Percentiles rank a stretch among this genome's conserved stretches.
Conservation (phyloP, 2,797 vertebrate genomes). For the Synaphobranchus kaupii region DNA sequence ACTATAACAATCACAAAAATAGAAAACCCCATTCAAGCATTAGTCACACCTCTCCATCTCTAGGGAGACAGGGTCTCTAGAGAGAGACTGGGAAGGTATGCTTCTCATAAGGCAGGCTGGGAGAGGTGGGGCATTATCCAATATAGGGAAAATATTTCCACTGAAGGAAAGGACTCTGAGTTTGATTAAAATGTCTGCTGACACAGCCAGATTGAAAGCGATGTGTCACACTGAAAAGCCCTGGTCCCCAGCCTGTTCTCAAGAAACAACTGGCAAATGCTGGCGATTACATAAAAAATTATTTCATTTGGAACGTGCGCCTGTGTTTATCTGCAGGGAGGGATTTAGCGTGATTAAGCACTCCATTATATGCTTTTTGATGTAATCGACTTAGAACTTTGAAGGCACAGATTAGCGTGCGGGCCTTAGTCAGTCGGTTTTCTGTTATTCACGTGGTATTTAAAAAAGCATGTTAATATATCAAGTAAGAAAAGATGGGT, state of each 20-base stretch:
- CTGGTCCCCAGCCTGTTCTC: background rate
- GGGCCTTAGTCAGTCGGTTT: background rate
- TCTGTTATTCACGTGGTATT: background rate
- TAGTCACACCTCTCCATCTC: background rate
- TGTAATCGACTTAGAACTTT: slow-evolving; percentile 22
- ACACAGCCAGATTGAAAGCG: slow-evolving; percentile 27
- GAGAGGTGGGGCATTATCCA: background rate
- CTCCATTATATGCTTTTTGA: slow-evolving; percentile 31
- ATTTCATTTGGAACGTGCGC: slow-evolving; percentile 53
- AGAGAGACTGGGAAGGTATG: background rate
- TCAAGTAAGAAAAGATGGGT: background rate
- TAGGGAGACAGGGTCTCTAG: background rate
- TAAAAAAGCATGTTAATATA: background rate
- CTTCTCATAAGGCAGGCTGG: background rate
- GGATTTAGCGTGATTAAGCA: slow-evolving; percentile 44
- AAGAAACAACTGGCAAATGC: slow-evolving; percentile 21
- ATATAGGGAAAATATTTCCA: slow-evolving; percentile 14
- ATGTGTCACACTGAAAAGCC: background rate
- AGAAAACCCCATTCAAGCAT: background rate
- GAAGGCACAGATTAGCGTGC: slow-evolving; percentile 36
- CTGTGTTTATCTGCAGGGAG: slow-evolving; percentile 46
- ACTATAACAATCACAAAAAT: background rate
- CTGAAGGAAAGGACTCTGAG: slow-evolving; percentile 36
- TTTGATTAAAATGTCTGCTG: slow-evolving; percentile 55
- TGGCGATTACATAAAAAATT: slow-evolving; percentile 51